Evolutionary conservation across 2,113 vertebrate species (phyloP).

Genomic region (Dasyprocta punctata): DNA sequence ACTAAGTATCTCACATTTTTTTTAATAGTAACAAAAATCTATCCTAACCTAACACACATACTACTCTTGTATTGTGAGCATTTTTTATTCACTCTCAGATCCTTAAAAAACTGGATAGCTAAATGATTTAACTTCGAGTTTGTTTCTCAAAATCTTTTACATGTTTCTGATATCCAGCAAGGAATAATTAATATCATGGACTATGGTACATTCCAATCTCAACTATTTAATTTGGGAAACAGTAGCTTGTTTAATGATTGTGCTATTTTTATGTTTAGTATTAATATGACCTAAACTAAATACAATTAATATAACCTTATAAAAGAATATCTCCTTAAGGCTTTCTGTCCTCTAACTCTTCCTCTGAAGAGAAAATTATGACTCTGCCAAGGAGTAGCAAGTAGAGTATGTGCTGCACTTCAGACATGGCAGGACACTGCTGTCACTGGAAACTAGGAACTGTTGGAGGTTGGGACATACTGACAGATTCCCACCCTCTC

Average conservation of each 20-base stretch:
- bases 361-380: background rate
- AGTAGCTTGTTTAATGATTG: background rate
- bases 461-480: background rate
- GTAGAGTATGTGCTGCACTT: fast-evolving
- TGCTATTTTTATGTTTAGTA: background rate
- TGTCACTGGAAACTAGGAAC: background rate
- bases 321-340: background rate
- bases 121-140: background rate
- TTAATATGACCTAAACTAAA: background rate
- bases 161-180: background rate
- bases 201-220: background rate
- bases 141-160: background rate
- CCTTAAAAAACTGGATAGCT: background rate
- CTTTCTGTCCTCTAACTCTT: background rate
- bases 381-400: background rate
- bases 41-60: background rate
- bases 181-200: background rate
- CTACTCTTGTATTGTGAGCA: background rate
- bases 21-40: background rate
- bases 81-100: background rate
- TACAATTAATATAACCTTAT: background rate
- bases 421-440: fast-evolving
- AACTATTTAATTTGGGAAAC: background rate
- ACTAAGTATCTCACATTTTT: background rate
- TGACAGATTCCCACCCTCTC: too few species aligned